phyloP scores from a whole-genome alignment of 1,140 invertebrate species.

The Pseudachorutes palmiensis region DNA sequence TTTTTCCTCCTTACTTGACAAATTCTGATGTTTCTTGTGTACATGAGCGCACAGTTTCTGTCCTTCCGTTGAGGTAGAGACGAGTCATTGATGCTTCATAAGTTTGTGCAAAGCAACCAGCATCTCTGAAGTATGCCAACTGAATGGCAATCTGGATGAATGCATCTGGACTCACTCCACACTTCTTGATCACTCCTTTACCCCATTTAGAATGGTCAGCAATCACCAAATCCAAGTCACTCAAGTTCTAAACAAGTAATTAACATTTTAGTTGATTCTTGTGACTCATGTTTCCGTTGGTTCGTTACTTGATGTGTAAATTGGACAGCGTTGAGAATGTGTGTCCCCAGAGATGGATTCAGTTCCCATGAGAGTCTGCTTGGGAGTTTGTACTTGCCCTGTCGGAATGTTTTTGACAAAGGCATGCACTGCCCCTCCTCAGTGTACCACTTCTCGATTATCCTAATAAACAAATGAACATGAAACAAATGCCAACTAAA shows the following conservation, averaged over 20 bases:
- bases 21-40: constrained; percentile 40
- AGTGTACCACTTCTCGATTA: constrained; percentile 43
- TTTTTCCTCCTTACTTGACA: constrained; percentile 43
- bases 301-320: constrained; percentile 40
- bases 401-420: constrained; percentile 40
- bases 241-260: constrained; percentile 46
- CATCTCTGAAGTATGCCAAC: constrained; percentile 43
- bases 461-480: constrained; percentile 34
- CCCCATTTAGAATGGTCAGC: constrained; percentile 46
- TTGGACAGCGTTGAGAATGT: constrained; percentile 39
- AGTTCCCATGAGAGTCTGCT: constrained; percentile 42
- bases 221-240: constrained; percentile 47
- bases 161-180: constrained; percentile 46
- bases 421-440: constrained; percentile 44
- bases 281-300: too few relatives aligned
- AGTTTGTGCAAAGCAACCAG: constrained; percentile 43
- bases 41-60: constrained; percentile 44
- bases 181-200: constrained; percentile 50
- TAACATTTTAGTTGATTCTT: too few relatives aligned
- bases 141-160: constrained; percentile 44
- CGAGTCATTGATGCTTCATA: constrained; percentile 46
- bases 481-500: not conserved
- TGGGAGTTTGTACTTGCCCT: constrained; percentile 39
- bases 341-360: constrained; percentile 35
- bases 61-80: constrained; percentile 42